Conservation (phyloP, 2,113 vertebrate genomes). For the Marmota flaviventris region DNA sequence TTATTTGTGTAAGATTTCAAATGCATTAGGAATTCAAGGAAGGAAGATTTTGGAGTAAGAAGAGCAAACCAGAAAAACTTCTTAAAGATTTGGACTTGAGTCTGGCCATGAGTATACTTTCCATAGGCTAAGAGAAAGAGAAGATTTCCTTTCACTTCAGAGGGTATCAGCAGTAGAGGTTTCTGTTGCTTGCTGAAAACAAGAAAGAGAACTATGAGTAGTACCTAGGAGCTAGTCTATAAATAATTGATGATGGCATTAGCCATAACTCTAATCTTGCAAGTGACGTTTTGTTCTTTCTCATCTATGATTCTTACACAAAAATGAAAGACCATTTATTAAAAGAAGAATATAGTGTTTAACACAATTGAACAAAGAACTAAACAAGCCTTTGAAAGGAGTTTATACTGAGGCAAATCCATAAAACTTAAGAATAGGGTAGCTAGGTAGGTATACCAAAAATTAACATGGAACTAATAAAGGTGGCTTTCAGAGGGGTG, state of each 20-base stretch:
- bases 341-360: constrained; percentile 30
- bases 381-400: not conserved
- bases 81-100: not conserved
- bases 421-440: not conserved
- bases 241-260: not conserved
- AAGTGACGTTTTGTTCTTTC: not conserved
- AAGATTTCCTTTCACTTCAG: not conserved
- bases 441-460: not conserved
- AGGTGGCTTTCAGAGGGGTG: not conserved
- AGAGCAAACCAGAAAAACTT: constrained; percentile 19
- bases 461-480: not conserved
- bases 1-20: constrained; percentile 36
- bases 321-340: not conserved
- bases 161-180: not conserved
- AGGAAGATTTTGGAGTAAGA: not conserved
- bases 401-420: not conserved
- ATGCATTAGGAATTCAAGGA: not conserved
- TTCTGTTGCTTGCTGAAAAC: not conserved
- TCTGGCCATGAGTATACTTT: not conserved
- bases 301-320: not conserved
- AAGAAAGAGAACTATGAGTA: not conserved
- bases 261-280: not conserved
- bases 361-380: not conserved
- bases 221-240: not conserved
- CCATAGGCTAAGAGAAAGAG: not conserved